Evolutionary conservation across 1,140 invertebrate genomes (phyloP), one percentile per base, ranked within the genome.

Genomic region (Pseudachorutes palmiensis): DNA sequence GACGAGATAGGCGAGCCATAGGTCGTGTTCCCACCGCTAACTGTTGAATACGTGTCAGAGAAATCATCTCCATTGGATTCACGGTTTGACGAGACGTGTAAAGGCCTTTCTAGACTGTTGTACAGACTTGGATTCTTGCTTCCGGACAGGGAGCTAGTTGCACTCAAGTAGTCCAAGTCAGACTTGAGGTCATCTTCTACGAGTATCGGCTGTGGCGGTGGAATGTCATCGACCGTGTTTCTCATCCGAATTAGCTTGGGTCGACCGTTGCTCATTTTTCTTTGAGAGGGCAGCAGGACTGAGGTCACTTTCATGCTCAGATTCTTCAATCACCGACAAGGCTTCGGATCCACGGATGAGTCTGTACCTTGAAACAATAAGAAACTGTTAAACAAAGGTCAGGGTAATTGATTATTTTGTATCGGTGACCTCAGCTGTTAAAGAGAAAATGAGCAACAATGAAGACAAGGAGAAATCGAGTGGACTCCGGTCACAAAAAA

Each of bases 281-380:
- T 60, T 14, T 32, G 57, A n/a, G n/a, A 51, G 32, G 30, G 60
- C 26, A 55, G 57, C 63, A 9, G 68, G 68, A 68, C 65, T 67
- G 55, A 62, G 30, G 14, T 72, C 71, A 64, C 58, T 68, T 62
- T 72, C 71, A 26, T 70, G 71, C 51, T 72, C 71, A 16, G 64
- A 70, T 60, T 70, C 71, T 45, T 72, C 71, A 45, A 70, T 32
- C 3, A 72, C 71, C 24, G 68, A 70, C 2, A 68, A 60, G 41
- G 69, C 57, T 26, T 68, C 64, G 2, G 29, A 55, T 5, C 51
- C 51, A 14, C 51, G 3, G 12, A 36, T 19, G 2, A 63, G 19
- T 48, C 62, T 48, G 24, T 51, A 64, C n/a, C 62, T 64, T 5
- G 24, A 64, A 12, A 60, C 3, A 60, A 5, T 12, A 29, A 29